These are phyloP conservation scores for Pachycephus smyrnensis DNA, from an alignment of 2,888 invertebrate species.

Conservation along the genomic window DNA sequence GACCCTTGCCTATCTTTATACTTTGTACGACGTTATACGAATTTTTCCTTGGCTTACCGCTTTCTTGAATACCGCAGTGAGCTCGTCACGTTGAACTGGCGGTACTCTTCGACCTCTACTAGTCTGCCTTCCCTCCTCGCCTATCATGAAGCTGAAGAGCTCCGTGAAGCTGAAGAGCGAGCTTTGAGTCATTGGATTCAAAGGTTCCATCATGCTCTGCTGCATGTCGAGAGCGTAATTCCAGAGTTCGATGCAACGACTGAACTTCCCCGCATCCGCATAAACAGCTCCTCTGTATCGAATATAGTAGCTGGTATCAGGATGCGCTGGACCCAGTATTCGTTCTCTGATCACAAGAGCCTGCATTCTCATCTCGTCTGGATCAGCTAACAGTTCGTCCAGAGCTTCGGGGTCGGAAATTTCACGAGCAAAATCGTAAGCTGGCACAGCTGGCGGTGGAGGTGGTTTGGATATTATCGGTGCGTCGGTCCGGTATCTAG, in stretches of 20 bases:
- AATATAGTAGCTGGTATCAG: conserved; percentile 96
- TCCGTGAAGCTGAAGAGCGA: conserved; percentile 95
- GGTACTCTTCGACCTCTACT: conserved; percentile 80
- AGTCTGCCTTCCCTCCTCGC: conserved; percentile 81
- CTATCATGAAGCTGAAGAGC: conserved; percentile 93
- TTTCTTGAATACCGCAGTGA: conserved; percentile 85
- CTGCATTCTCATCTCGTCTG: conserved; percentile 97
- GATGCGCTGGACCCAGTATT: conserved; percentile 92
- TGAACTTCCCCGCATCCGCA: conserved; percentile 94
- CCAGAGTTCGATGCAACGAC: conserved; percentile 93
- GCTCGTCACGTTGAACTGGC: conserved; percentile 84
- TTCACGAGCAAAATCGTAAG: conserved; percentile 91
- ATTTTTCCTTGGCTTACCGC: conserved; percentile 69
- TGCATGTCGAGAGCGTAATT: conserved; percentile 98
- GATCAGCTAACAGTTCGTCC: conserved; percentile 89
- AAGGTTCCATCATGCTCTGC: conserved; percentile 90
- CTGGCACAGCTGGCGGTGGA: conserved; percentile 79
- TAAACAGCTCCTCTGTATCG: conserved; percentile 93
- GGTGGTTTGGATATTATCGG: conserved; percentile 81
- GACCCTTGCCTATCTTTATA: neutral
- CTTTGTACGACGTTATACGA: neutral
- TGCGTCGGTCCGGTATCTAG: conserved; percentile 70
- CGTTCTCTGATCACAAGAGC: conserved; percentile 91
- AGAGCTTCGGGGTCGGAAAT: conserved; percentile 82
- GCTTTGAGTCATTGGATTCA: conserved; percentile 95